Evolutionary conservation across 2,113 vertebrate species (phyloP).

Genomic region (Bettongia penicillata): DNA sequence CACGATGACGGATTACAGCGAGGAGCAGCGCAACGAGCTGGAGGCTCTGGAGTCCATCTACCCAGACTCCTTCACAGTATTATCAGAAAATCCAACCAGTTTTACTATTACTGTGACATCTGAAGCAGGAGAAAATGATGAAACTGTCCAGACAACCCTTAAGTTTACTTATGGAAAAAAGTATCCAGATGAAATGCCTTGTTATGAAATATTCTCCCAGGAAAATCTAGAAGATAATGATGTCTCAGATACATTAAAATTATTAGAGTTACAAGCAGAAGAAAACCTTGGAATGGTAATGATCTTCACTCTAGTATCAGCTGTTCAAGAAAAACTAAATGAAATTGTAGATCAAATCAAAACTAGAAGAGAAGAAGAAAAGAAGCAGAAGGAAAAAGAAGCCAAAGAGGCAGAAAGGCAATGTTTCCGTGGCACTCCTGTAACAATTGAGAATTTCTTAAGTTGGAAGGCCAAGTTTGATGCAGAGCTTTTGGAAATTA

Average conservation of each 20-base stretch:
- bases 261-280: slow-evolving; percentile 93
- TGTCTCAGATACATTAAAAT: slow-evolving; percentile 86
- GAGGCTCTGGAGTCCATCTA: slow-evolving; percentile 98
- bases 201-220: slow-evolving; percentile 94
- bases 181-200: slow-evolving; percentile 95
- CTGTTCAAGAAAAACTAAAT: slow-evolving; percentile 97
- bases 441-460: slow-evolving; percentile 98
- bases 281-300: slow-evolving; percentile 99
- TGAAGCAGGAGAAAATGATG: no score
- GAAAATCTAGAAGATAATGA: slow-evolving; percentile 96
- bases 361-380: slow-evolving; percentile 93
- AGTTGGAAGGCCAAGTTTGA: slow-evolving; percentile 96
- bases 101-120: no score
- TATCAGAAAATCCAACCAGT: no score
- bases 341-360: slow-evolving; percentile 97
- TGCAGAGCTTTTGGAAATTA: slow-evolving; percentile 91
- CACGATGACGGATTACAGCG: slow-evolving; percentile 94
- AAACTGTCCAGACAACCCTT: slow-evolving; percentile 93
- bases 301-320: slow-evolving; percentile 98
- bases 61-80: slow-evolving; percentile 96
- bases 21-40: slow-evolving; percentile 96
- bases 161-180: slow-evolving; percentile 97
- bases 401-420: slow-evolving; percentile 97
- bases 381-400: slow-evolving; percentile 91
- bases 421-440: slow-evolving; percentile 96